Conservation (phyloP, 2,888 invertebrate genomes). For the Eilema sororculum region DNA sequence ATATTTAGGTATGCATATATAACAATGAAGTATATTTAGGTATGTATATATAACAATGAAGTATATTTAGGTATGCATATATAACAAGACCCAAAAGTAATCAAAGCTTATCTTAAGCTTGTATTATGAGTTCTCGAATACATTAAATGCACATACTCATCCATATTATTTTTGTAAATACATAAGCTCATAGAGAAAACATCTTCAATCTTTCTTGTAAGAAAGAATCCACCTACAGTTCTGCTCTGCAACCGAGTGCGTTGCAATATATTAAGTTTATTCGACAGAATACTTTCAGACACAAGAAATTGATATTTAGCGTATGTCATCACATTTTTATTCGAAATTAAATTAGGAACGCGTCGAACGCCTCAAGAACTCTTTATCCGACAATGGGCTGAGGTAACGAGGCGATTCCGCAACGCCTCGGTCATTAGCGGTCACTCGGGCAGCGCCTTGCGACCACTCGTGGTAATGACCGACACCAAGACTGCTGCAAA, state of each 20-base stretch:
- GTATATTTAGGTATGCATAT: too few species aligned
- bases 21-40: too few species aligned
- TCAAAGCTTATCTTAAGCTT: background rate
- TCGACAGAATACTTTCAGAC: background rate
- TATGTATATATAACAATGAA: too few species aligned
- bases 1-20: too few species aligned
- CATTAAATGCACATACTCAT: too few species aligned
- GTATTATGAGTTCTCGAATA: background rate
- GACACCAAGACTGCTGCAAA: slow-evolving; percentile 39
- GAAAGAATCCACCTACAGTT: background rate
- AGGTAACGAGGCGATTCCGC: slow-evolving; percentile 77
- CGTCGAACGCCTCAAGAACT: slow-evolving; percentile 62
- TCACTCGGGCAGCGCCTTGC: slow-evolving; percentile 67
- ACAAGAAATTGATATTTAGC: background rate
- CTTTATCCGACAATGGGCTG: slow-evolving; percentile 64
- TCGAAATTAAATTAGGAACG: slow-evolving; percentile 41
- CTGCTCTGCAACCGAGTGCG: background rate
- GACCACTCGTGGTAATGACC: slow-evolving; percentile 54
- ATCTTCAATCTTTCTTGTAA: background rate
- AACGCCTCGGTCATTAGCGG: slow-evolving; percentile 74
- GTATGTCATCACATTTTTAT: slow-evolving; percentile 8
- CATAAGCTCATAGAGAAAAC: too few species aligned
- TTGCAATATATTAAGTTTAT: background rate
- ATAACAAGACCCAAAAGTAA: too few species aligned
- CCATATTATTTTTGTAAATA: background rate